A percentile compares a stretch with the other conserved stretches of the same genome.
phyloP scores from a whole-genome alignment of 2,113 vertebrate species.

The Myrmecobius fasciatus region DNA sequence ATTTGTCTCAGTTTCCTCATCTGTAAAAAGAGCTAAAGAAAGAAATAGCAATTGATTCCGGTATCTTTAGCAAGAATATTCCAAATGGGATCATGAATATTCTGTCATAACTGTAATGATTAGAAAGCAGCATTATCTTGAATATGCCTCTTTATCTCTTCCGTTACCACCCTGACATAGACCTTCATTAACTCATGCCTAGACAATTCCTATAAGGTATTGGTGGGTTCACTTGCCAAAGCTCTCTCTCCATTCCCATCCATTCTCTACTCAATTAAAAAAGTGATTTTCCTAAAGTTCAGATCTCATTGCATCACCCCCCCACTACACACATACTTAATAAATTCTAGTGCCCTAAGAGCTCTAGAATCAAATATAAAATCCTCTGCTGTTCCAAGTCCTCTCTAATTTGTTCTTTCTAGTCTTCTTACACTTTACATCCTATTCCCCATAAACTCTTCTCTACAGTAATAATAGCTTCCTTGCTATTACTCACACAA shows the following conservation, averaged over 20 bases:
- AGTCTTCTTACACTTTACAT: neutral
- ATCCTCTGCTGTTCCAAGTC: neutral
- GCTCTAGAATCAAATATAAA: neutral
- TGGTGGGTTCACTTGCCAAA: neutral
- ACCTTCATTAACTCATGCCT: neutral
- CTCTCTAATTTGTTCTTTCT: neutral
- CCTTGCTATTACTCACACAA: neutral
- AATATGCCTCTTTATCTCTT: neutral
- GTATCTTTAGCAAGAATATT: neutral
- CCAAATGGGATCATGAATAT: neutral
- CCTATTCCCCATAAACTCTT: neutral
- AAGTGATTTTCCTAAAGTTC: neutral
- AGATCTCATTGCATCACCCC: neutral
- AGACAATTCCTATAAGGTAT: neutral
- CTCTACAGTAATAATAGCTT: neutral
- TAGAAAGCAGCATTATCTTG: neutral
- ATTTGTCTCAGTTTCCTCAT: too few relatives aligned
- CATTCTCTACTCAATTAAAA: neutral
- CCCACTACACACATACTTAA: too few relatives aligned
- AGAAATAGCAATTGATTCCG: neutral
- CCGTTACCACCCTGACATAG: too few relatives aligned
- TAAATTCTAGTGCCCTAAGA: too few relatives aligned
- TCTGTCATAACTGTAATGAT: neutral
- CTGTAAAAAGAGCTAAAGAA: too few relatives aligned
- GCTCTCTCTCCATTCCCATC: neutral